Percentiles rank a stretch among this genome's conserved stretches.
Conservation (phyloP, 2,888 invertebrate species). For the Dryococelus australis region DNA sequence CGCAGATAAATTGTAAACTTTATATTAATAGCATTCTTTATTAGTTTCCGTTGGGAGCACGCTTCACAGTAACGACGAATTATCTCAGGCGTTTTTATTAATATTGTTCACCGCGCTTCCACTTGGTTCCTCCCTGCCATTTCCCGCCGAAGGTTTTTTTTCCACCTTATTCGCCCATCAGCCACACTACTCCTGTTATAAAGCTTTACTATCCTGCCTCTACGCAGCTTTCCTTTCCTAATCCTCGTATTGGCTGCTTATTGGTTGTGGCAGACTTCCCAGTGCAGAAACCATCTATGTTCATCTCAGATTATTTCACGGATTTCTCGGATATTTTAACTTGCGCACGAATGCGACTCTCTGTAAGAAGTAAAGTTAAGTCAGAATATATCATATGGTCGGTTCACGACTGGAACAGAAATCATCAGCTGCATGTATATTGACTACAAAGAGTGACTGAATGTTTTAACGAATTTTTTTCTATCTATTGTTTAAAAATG, state of each 20-base stretch:
- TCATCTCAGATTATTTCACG: neutral
- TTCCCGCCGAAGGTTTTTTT: neutral
- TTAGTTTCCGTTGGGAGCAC: neutral
- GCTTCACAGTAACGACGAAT: conserved; percentile 8
- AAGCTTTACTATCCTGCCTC: conserved; percentile 16
- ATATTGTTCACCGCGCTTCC: neutral
- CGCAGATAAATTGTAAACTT: neutral
- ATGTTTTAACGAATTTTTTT: too few species aligned
- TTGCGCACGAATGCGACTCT: too few species aligned
- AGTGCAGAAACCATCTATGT: neutral
- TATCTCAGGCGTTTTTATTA: neutral
- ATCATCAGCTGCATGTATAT: too few species aligned
- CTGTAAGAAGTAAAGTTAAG: too few species aligned
- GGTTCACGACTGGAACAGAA: too few species aligned
- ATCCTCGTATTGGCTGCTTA: conserved; percentile 43
- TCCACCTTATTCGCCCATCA: conserved; percentile 16
- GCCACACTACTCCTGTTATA: conserved; percentile 16
- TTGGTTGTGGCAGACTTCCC: conserved; percentile 34
- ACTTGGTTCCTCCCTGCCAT: conserved; percentile 1
- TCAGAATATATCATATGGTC: too few species aligned
- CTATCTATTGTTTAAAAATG: too few species aligned
- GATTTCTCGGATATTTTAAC: neutral
- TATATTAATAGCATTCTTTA: neutral
- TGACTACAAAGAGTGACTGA: too few species aligned
- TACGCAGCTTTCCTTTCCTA: conserved; percentile 28